phyloP scores from a whole-genome alignment of 2,888 invertebrate genomes.

The Thera britannica region DNA sequence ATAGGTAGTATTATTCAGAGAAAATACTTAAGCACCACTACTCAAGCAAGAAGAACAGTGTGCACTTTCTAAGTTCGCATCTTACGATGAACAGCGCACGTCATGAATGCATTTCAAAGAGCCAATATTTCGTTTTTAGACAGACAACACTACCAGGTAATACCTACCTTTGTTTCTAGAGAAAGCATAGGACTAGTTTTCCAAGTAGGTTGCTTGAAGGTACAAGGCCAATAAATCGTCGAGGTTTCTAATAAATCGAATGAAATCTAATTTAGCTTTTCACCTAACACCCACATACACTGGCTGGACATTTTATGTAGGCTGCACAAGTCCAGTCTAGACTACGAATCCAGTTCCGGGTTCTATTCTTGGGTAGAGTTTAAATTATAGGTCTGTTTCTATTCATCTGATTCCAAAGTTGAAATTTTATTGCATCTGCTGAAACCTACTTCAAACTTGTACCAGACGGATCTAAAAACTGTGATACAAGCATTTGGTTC shows the following conservation, averaged over 20 bases:
- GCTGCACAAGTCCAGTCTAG: conserved; percentile 13
- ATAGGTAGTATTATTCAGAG: neutral
- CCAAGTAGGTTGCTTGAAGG: conserved; percentile 3
- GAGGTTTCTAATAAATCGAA: conserved; percentile 1
- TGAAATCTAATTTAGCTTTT: conserved; percentile 3
- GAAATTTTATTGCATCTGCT: no score
- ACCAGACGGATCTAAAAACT: no score
- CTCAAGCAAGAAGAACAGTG: conserved; percentile 26
- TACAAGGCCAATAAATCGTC: conserved; percentile 16
- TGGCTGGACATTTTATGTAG: neutral
- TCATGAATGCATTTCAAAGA: conserved; percentile 43
- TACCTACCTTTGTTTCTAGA: conserved; percentile 30
- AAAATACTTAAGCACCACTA: neutral
- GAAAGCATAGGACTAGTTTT: conserved; percentile 50
- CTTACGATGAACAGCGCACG: conserved; percentile 28
- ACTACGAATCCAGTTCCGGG: conserved; percentile 28
- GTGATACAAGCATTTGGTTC: no score
- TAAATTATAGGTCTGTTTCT: conserved; percentile 1
- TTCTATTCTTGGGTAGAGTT: conserved; percentile 28
- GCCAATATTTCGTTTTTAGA: conserved; percentile 47
- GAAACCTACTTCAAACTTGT: no score
- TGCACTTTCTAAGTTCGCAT: conserved; percentile 51
- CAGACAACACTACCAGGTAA: conserved; percentile 39
- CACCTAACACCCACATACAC: neutral
- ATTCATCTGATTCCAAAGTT: no score